Percentiles rank a stretch among this genome's conserved stretches.
Evolutionary conservation across 2,797 vertebrate genomes (phyloP).

Genomic region (Chrosomus eos): DNA sequence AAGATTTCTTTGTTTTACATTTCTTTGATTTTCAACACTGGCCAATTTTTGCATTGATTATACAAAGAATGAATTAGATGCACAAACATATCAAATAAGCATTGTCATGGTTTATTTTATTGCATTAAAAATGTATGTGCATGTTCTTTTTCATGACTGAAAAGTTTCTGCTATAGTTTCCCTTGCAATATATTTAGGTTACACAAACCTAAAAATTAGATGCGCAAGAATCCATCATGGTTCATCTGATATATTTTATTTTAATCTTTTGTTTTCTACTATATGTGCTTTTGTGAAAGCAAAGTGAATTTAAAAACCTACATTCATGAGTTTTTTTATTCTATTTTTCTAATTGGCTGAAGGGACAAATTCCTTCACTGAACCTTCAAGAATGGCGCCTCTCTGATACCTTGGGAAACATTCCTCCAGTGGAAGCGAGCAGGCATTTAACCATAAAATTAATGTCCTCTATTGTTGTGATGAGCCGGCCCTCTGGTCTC

Average conservation of each 20-base stretch:
- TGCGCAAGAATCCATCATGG: not conserved
- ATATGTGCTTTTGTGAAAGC: not conserved
- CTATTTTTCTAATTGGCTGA: not conserved
- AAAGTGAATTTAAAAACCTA: not conserved
- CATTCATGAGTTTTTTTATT: not conserved
- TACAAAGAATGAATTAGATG: not conserved
- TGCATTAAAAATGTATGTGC: not conserved
- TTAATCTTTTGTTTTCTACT: not conserved
- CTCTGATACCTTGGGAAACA: constrained; percentile 74
- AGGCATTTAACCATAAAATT: constrained; percentile 71
- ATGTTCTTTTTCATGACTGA: not conserved
- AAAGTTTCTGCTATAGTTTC: not conserved
- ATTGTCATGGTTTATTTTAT: not conserved
- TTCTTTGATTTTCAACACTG: not conserved
- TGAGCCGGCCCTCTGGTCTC: constrained; percentile 74
- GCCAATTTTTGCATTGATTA: not conserved
- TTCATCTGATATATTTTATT: not conserved
- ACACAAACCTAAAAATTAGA: not conserved
- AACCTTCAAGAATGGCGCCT: constrained; percentile 22
- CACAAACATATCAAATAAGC: not conserved
- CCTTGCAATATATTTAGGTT: not conserved
- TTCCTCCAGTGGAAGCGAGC: constrained; percentile 65
- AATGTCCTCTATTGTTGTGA: constrained; percentile 74
- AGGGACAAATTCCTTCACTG: constrained; percentile 13
- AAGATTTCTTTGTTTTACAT: not conserved